Evolutionary conservation across 2,113 vertebrate genomes (phyloP).

Genomic region (Campylorhamphus procurvoides): DNA sequence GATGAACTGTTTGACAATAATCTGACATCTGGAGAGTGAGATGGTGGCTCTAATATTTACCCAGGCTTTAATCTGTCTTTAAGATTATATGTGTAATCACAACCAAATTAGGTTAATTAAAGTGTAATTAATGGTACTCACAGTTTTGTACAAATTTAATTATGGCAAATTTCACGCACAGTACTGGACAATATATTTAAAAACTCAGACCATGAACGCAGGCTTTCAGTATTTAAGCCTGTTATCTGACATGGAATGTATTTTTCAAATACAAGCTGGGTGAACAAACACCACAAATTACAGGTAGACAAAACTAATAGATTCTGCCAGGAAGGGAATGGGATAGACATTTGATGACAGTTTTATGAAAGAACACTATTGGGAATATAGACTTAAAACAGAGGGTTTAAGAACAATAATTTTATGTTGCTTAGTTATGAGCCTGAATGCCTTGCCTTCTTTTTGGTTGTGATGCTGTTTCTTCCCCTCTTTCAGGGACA

Average conservation of each 20-base stretch:
- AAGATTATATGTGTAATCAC: not conserved
- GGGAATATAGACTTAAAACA: not conserved
- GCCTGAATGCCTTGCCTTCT: not conserved
- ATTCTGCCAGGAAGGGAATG: not conserved
- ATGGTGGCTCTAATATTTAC: not conserved
- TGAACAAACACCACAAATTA: not conserved
- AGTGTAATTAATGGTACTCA: constrained; percentile 50
- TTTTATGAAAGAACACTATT: not conserved
- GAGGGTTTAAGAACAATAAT: not conserved
- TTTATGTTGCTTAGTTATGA: not conserved
- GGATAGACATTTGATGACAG: not conserved
- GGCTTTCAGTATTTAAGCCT: not conserved
- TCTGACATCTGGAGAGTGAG: constrained; percentile 63
- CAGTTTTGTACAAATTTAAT: not conserved
- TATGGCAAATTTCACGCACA: not conserved
- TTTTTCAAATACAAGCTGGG: not conserved
- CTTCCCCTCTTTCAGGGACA: not conserved
- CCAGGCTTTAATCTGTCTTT: not conserved
- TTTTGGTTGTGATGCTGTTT: not conserved
- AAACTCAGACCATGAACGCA: not conserved
- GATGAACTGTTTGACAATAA: constrained; percentile 51
- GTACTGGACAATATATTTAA: not conserved
- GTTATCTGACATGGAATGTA: not conserved
- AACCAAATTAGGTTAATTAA: not conserved
- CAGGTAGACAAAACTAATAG: not conserved